A percentile compares a stretch with the other conserved stretches of the same genome.
Evolutionary conservation across 2,113 vertebrate genomes (phyloP).

Genomic region (Gobio gobio): DNA sequence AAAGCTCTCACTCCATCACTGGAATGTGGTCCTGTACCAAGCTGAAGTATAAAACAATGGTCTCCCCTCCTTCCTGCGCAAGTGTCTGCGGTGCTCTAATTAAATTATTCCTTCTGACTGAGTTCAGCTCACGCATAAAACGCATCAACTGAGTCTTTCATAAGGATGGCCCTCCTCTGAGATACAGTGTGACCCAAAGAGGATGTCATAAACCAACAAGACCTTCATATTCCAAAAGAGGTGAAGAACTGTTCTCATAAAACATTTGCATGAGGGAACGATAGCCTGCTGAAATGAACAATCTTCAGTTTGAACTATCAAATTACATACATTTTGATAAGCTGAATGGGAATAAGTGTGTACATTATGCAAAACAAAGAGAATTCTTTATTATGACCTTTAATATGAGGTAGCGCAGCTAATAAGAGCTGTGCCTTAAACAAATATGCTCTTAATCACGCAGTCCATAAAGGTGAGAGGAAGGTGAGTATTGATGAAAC

Average conservation of each 20-base stretch:
- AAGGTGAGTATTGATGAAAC: not conserved
- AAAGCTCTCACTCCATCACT: constrained; percentile 31
- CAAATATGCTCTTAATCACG: not conserved
- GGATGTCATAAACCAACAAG: not conserved
- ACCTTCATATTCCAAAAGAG: not conserved
- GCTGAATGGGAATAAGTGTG: not conserved
- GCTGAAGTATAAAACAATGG: constrained; percentile 28
- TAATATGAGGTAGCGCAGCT: not conserved
- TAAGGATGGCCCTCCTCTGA: not conserved
- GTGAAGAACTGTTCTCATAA: constrained; percentile 2
- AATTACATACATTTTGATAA: constrained; percentile 8
- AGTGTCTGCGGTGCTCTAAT: constrained; percentile 30
- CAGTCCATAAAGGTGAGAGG: not conserved
- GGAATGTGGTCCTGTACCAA: constrained; percentile 40
- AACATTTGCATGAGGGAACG: constrained; percentile 15
- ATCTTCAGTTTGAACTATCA: constrained; percentile 2
- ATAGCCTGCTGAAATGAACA: not conserved
- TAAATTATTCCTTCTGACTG: constrained; percentile 50
- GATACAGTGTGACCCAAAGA: not conserved
- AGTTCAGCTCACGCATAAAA: constrained; percentile 5
- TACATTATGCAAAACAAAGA: not conserved
- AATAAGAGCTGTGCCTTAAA: not conserved
- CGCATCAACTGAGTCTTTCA: constrained; percentile 9
- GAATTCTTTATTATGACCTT: not conserved
- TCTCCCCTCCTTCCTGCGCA: not conserved